Base-by-base conservation (phyloP, 2,888 invertebrate species). In the Perizoma affinitatum region DNA sequence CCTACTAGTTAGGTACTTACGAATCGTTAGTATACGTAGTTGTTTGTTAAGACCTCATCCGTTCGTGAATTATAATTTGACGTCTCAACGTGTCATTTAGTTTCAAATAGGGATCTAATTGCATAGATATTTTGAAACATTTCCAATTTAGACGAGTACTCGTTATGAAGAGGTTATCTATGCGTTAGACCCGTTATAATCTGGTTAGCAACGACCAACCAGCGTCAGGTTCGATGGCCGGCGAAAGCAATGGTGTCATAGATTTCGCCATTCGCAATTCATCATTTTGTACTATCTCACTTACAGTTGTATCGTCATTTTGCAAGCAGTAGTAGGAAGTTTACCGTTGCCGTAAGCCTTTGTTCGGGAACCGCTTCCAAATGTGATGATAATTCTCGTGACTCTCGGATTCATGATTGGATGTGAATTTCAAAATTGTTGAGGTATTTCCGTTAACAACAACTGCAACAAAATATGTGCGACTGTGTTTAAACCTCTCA, bases 231-330 rank as follows among this genome's bases (percentile, higher is more conserved):
- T 91, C 90, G 85, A 86, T 77, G 92, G 69, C 91, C 90, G 86
- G 79, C 80, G 83, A 88, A 88, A 88, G 87, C 84, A 80, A 79
- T 81, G 78, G 79, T 83, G 84, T 86, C 87, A 86, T 84, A 80
- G 82, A 88, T 87, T n/a, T 88, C 73, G 81, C 81, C 72, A 85
- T 83, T 87, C 79, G 84, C 88, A 82, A 88, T 90, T 88, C 86
- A 88, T 90, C 86, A 86, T 90, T 83, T 84, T 77, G 79, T 78
- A 76, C 77, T 75, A 72, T 74, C 82, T 79, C 79, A 77, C 82
- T 79, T 82, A 80, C 76, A 78, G 63, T 68, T 63, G 64, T 67
- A 66, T 70, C 54, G 71, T 74, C 72, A 74, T 75, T 69, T 69
- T 73, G 67, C 69, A 66, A 69, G 65, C 67, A 65, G 71, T 70